A percentile compares a stretch with the other conserved stretches of the same genome.
Evolutionary conservation across 2,113 vertebrate species (phyloP).

Genomic region (Nestor notabilis): DNA sequence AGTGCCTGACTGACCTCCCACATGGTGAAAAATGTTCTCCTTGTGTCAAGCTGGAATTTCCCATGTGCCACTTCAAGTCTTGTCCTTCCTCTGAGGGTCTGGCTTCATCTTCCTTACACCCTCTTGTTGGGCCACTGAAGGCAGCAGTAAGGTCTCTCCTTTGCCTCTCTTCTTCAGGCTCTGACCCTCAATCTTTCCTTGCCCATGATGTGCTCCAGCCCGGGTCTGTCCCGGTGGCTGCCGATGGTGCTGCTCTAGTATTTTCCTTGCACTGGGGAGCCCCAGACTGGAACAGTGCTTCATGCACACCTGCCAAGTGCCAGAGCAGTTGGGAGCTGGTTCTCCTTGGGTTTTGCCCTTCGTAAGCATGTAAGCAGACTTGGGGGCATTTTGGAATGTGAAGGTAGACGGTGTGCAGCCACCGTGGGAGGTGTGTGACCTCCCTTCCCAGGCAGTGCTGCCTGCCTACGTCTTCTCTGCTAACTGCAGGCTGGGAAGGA

Average conservation of each 20-base stretch:
- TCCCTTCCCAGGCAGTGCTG: not conserved
- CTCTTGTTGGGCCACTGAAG: not conserved
- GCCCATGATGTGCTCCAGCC: not conserved
- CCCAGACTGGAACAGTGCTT: not conserved
- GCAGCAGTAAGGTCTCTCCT: not conserved
- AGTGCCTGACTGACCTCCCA: not conserved
- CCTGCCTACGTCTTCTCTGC: not conserved
- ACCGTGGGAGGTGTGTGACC: not conserved
- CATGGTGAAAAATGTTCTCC: fast-evolving
- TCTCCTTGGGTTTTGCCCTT: not conserved
- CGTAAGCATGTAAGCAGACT: fast-evolving
- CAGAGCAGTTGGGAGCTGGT: not conserved
- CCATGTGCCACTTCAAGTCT: not conserved
- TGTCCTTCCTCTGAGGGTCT: not conserved
- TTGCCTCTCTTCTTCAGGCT: not conserved
- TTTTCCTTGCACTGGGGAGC: not conserved
- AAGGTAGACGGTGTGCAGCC: not conserved
- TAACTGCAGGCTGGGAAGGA: not conserved
- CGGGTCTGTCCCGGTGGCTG: not conserved
- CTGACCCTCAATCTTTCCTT: not conserved
- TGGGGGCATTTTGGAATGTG: not conserved
- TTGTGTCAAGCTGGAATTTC: not conserved
- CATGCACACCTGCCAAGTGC: not conserved
- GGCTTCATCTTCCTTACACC: not conserved
- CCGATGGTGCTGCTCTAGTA: not conserved